Base-by-base conservation (phyloP, 1,140 invertebrate genomes). In the Philopotamus ludificatus region DNA sequence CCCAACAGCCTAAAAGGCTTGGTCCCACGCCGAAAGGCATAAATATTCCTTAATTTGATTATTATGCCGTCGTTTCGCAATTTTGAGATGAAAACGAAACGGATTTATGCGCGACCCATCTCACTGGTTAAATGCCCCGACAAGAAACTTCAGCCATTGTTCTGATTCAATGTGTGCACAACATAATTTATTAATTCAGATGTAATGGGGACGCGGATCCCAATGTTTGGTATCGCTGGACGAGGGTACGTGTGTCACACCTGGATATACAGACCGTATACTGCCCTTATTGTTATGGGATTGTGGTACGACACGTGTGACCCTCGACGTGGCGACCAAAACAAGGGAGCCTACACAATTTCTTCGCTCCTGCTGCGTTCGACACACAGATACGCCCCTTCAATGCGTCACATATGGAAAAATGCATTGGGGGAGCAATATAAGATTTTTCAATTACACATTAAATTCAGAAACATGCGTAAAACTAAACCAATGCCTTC, bases 181-280 rank as follows among this genome's bases (percentile, higher is more conserved):
- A 12, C 28, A 34, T 7, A 34, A 34, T 12, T 7, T 34, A 34
- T 4, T 12, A 34, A 34, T 34, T 34, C 28, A 12, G 28, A 12
- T 34, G n/a, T n/a, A n/a, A n/a, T n/a, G n/a, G n/a, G n/a, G n/a
- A n/a, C n/a, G n/a, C n/a, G n/a, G n/a, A n/a, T n/a, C n/a, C n/a
- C n/a, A n/a, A n/a, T n/a, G n/a, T n/a, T n/a, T n/a, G n/a, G n/a
- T n/a, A n/a, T n/a, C 8, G 44, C 15, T 47, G 44, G 44, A 16
- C 7, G 4, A 15, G 18, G 44, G n/a, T 8, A 47, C 10, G 18
- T 47, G 8, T 4, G 44, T 47, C 44, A 47, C 44, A 47, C 44
- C 44, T 47, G 44, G 44, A 16, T 47, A 9, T 47, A 7, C 44
- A n/a, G n/a, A n/a, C n/a, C n/a, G n/a, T n/a, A n/a, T n/a, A 47